Evolutionary conservation across 2,888 invertebrate genomes (phyloP), one percentile per base, ranked within the genome.

Genomic region (Agapostemon virescens): DNA sequence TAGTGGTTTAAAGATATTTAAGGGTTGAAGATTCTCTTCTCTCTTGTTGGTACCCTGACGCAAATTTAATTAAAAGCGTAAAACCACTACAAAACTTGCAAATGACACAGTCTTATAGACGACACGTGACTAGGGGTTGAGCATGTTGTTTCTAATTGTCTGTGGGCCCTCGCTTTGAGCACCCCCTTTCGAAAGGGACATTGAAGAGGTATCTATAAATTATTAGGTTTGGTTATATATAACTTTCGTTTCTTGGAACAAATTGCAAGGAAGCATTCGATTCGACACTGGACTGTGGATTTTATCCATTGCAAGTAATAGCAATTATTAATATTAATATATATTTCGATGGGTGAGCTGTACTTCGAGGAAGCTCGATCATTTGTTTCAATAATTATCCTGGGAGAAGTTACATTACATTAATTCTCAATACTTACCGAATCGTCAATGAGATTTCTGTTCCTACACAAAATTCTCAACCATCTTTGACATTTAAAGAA

Each of bases 51-150:
- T 49, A n/a, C 49, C 49, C 49, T 49, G 11, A n/a, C 11, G 11
- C 49, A 49, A 49, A 49, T 49, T 49, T 49, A 49, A 49, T 49
- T 49, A n/a, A 49, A 49, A 49, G n/a, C 49, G 49, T 49, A 49
- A 49, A 49, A 49, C 49, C 49, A 49, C 49, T 49, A 49, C 49
- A 49, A 49, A 49, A 11, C 49, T 49, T 49, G 49, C 49, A n/a
- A 49, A 49, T 49, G 49, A 49, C 49, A 49, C n/a, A 49, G 49
- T 49, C 49, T 49, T 49, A 49, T 49, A 20, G 49, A 49, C n/a
- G n/a, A n/a, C 49, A 49, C 49, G 49, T 49, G 49, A n/a, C 36
- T 38, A 42, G 52, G 49, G 73, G 67, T 71, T 11, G 11, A 49
- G n/a, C 49, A 49, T 49, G 49, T n/a, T 49, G 49, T 7, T 11